Evolutionary conservation across 2,888 invertebrate genomes (phyloP).

Genomic region (Eubasilissa splendida): DNA sequence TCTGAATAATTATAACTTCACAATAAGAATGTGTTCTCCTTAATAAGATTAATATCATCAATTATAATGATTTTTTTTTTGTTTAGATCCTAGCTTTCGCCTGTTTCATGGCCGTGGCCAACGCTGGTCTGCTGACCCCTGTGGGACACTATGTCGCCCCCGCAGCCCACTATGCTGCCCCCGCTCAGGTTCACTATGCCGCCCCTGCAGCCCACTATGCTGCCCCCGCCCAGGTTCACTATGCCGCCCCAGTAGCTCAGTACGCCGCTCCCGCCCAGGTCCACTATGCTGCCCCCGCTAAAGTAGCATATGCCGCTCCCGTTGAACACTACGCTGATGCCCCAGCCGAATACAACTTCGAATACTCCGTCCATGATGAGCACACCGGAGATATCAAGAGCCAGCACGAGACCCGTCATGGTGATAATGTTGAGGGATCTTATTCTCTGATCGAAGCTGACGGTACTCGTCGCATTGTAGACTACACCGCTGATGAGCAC

Average conservation of each 20-base stretch:
- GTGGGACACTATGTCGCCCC: constrained; percentile 42
- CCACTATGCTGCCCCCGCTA: too few species aligned
- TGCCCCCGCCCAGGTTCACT: constrained; percentile 28
- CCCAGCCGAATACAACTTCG: constrained; percentile 48
- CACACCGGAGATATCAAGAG: constrained; percentile 69
- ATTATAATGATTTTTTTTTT: background rate
- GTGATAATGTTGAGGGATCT: constrained; percentile 68
- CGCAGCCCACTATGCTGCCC: too few species aligned
- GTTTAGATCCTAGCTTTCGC: constrained; percentile 43
- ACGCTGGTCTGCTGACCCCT: constrained; percentile 34
- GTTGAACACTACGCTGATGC: constrained; percentile 31
- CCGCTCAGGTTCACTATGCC: constrained; percentile 43
- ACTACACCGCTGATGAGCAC: constrained; percentile 68
- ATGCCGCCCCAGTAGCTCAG: too few species aligned
- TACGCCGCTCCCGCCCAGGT: too few species aligned
- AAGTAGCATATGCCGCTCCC: constrained; percentile 30
- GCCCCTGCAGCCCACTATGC: background rate
- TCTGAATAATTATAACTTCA: too few species aligned
- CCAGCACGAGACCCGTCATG: constrained; percentile 68
- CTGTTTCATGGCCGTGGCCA: constrained; percentile 39
- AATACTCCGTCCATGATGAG: constrained; percentile 50
- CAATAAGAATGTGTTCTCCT: too few species aligned
- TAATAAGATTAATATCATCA: too few species aligned
- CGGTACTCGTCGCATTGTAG: constrained; percentile 67
- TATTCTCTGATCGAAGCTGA: constrained; percentile 68